Evolutionary conservation across 2,888 invertebrate species (phyloP).

Genomic region (Xestia rhomboidea): DNA sequence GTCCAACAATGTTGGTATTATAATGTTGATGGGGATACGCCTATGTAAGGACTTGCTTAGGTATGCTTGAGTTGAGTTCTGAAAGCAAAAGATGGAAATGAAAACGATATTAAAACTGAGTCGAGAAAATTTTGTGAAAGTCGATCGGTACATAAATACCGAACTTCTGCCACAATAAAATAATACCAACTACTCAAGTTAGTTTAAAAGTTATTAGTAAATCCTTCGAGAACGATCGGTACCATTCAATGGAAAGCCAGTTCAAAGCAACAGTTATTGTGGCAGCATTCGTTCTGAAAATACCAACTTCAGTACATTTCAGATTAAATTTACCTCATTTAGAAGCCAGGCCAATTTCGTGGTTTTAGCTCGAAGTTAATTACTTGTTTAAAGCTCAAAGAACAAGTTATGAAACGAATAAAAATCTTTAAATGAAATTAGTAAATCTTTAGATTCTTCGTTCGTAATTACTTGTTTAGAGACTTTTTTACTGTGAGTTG

Average conservation of each 20-base stretch:
- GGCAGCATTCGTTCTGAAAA: slow-evolving; percentile 6
- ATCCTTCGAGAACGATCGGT: slow-evolving; percentile 1
- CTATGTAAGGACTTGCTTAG: neutral
- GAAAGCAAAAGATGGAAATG: neutral
- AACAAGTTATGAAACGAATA: slow-evolving; percentile 17
- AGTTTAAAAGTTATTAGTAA: slow-evolving; percentile 6
- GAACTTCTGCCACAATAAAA: slow-evolving; percentile 7
- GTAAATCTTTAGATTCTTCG: neutral
- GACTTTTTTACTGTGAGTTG: neutral
- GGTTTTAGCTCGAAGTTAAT: slow-evolving; percentile 40
- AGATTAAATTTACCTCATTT: slow-evolving; percentile 24
- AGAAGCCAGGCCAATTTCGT: slow-evolving; percentile 20
- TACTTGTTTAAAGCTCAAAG: slow-evolving; percentile 39
- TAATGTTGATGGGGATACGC: neutral
- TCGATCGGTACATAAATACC: neutral
- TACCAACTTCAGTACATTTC: slow-evolving; percentile 30
- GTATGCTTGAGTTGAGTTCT: slow-evolving; percentile 16
- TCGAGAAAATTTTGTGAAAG: neutral
- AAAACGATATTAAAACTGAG: slow-evolving; percentile 7
- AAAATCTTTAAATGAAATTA: slow-evolving; percentile 22
- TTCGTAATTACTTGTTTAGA: slow-evolving; percentile 7
- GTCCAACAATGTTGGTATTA: slow-evolving; percentile 45
- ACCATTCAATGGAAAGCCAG: neutral
- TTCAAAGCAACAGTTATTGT: slow-evolving; percentile 15
- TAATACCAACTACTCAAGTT: neutral